Evolutionary conservation across 2,113 vertebrate species (phyloP).

Genomic region (Chaetura pelagica): DNA sequence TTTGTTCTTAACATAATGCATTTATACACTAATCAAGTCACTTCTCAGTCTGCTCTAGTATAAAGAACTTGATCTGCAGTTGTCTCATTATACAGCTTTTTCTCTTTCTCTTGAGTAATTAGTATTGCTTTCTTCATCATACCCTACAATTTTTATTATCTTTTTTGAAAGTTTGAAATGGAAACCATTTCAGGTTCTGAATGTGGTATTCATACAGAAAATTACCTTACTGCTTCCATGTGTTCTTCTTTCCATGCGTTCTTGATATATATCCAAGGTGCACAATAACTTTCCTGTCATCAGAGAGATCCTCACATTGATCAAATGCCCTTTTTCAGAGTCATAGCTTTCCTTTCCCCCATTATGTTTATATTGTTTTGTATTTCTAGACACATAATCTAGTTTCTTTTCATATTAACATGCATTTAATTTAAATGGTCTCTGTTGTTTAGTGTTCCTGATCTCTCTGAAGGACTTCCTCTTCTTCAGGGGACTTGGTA

Average conservation of each 20-base stretch:
- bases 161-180: not conserved
- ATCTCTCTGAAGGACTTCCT: not conserved
- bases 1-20: not conserved
- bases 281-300: not conserved
- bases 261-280: not conserved
- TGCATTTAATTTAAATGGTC: not conserved
- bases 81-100: not conserved
- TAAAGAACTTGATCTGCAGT: not conserved
- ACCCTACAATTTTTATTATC: not conserved
- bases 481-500: not conserved
- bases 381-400: not conserved
- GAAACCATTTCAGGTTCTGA: not conserved
- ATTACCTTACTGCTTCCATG: not conserved
- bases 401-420: not conserved
- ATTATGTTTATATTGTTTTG: not conserved
- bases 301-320: not conserved
- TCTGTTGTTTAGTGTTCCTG: not conserved
- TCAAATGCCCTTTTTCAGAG: not conserved
- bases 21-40: not conserved
- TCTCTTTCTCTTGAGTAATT: not conserved
- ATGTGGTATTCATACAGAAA: not conserved
- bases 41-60: not conserved
- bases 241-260: not conserved
- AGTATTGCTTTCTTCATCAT: not conserved
- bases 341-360: not conserved